These are phyloP conservation scores for Catostylus mosaicus DNA, from an alignment of 30 jellyfish, hydroid and myxozoan species.

Conservation along the genomic window DNA sequence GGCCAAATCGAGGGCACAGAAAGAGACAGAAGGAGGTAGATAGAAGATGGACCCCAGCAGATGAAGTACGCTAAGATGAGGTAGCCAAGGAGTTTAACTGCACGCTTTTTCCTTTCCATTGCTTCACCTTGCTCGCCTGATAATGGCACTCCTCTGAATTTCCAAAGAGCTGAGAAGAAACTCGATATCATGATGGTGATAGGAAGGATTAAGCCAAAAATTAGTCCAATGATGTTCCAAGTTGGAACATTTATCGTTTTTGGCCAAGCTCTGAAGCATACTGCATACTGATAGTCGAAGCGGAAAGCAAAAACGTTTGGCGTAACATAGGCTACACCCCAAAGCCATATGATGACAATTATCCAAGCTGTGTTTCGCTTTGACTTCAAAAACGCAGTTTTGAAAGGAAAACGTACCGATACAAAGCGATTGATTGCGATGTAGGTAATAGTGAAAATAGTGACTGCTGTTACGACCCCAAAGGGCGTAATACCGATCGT, in stretches of 20 bases:
- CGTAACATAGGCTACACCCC: neutral
- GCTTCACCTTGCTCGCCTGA: slow-evolving; percentile 4
- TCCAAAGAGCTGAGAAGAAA: slow-evolving; percentile 37
- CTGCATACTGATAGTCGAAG: slow-evolving; percentile 1
- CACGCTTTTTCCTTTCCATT: slow-evolving; percentile 22
- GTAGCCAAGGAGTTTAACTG: slow-evolving; percentile 39
- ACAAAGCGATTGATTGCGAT: slow-evolving; percentile 51
- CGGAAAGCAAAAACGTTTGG: slow-evolving; percentile 50
- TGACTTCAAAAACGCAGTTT: slow-evolving; percentile 51
- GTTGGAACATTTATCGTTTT: neutral
- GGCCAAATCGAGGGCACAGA: slow-evolving; percentile 20
- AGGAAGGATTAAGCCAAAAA: slow-evolving; percentile 28
- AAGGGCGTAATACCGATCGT: slow-evolving; percentile 82
- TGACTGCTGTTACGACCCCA: slow-evolving; percentile 64
- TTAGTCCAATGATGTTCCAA: neutral
- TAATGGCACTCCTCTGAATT: neutral
- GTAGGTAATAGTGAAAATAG: slow-evolving; percentile 47
- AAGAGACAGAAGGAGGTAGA: slow-evolving; percentile 15
- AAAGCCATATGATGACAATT: slow-evolving; percentile 16
- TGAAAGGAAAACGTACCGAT: slow-evolving; percentile 30
- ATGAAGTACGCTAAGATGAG: slow-evolving; percentile 32
- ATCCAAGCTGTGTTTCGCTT: slow-evolving; percentile 7
- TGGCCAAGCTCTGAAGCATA: slow-evolving; percentile 63
- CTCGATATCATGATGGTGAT: slow-evolving; percentile 20
- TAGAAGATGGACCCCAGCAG: slow-evolving; percentile 34